Evolutionary conservation across 2,113 vertebrate genomes (phyloP), one percentile per base, ranked within the genome.

Genomic region (Melanerpes formicivorus): DNA sequence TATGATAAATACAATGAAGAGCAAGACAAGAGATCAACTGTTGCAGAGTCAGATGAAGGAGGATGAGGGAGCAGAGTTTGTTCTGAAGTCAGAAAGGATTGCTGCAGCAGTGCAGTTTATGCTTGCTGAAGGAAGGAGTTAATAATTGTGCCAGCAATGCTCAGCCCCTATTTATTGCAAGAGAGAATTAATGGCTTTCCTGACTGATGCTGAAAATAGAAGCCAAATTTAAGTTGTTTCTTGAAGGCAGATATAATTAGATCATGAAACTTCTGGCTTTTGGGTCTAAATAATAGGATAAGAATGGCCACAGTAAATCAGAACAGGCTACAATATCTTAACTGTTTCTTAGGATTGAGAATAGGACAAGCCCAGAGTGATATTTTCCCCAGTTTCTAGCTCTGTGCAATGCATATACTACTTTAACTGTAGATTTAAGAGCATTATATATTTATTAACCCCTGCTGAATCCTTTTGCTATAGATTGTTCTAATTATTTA

Each of bases 171-270:
- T 93, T 95, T 95, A 71, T 58, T 95, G 72, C 42, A 34, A 58
- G 90, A 71, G 32, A 87, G 73, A 87, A 91, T 91, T 94, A 93
- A 96, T 93, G 91, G 25, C 48, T 91, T 80, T 94, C 63, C 88
- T 93, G 80, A 69, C 62, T 91, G 18, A 37, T 94, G 73, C 80
- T 95, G 88, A 93, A 94, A 94, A 93, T 90, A 90, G 88, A 90
- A 95, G 76, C 78, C 48, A 93, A 95, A 93, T 93, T 91, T 93
- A 91, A 95, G 87, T 94, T 93, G 85, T 96, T 93, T 92, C 88
- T 93, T 94, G 90, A 81, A 91, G 80, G 77, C 71, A 92, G 63
- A 67, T 90, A 71, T 90, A 95, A 96, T 96, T 94, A 91, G 69
- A 86, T 90, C 62, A 37, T 88, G 83, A 90, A 88, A 90, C 66